These are phyloP conservation scores for Mellivora capensis DNA, from an alignment of 2,113 vertebrate genomes.

Conservation along the genomic window DNA sequence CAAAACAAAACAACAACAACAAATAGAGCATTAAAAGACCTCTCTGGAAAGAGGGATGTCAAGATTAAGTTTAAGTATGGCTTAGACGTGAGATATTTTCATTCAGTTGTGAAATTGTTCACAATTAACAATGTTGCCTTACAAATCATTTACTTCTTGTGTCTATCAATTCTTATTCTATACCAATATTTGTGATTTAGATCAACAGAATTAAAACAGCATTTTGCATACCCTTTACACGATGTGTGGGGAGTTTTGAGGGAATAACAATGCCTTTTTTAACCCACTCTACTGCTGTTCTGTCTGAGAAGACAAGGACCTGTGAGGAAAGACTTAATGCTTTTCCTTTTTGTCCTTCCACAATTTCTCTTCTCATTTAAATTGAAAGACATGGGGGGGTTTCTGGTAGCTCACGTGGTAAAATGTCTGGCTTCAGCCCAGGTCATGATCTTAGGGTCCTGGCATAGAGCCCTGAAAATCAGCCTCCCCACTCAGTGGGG, in stretches of 20 bases:
- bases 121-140: background rate
- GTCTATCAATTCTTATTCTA: background rate
- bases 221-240: background rate
- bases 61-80: background rate
- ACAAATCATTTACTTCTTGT: background rate
- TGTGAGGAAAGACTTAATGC: background rate
- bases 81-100: background rate
- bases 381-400: background rate
- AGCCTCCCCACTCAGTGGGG: background rate
- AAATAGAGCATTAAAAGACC: background rate
- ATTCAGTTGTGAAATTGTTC: background rate
- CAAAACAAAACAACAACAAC: background rate
- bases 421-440: background rate
- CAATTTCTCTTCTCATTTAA: background rate
- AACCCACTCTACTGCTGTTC: background rate
- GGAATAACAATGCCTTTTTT: background rate
- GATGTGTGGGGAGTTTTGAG: background rate
- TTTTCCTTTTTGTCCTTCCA: background rate
- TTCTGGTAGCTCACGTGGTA: background rate
- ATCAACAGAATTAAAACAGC: background rate
- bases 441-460: background rate
- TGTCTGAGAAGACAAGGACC: background rate
- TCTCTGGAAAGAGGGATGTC: background rate
- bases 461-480: background rate
- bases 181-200: background rate